Percentiles rank a stretch among this genome's conserved stretches.
Conservation (phyloP, 2,797 vertebrate species). For the Tympanoctomys barrerae region DNA sequence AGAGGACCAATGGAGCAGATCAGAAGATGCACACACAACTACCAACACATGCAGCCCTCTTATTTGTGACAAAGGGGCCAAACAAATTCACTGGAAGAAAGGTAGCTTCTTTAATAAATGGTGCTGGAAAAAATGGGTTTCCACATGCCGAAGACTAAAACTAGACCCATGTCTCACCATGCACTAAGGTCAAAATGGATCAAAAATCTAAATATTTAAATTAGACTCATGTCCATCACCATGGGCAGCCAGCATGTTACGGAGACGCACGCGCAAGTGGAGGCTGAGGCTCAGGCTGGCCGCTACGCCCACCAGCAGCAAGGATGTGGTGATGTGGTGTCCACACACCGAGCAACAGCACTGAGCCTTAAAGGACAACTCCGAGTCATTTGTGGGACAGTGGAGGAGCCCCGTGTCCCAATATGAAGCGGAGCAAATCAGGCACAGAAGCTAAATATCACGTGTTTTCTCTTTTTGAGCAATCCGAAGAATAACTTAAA, state of each 20-base stretch:
- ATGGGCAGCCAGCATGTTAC: not conserved
- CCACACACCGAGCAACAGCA: no score
- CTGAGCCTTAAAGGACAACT: not conserved
- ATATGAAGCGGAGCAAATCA: not conserved
- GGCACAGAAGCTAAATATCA: not conserved
- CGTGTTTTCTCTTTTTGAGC: not conserved
- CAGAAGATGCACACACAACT: not conserved
- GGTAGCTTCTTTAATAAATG: not conserved
- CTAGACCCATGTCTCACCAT: not conserved
- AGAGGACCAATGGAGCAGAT: not conserved
- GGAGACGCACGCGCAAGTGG: no score
- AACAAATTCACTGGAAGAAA: not conserved
- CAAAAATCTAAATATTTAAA: not conserved
- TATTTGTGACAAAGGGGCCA: not conserved
- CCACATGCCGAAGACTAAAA: not conserved
- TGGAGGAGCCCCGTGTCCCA: not conserved
- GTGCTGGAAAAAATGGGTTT: not conserved
- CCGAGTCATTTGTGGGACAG: not conserved
- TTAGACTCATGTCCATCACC: no score
- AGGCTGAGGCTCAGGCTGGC: not conserved
- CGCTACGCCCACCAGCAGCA: no score
- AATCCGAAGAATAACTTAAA: not conserved
- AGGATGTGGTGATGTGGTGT: not conserved
- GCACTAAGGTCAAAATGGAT: not conserved
- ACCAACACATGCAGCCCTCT: not conserved